Base-by-base conservation (phyloP, 2,113 vertebrate species). In the Calonectris borealis region DNA sequence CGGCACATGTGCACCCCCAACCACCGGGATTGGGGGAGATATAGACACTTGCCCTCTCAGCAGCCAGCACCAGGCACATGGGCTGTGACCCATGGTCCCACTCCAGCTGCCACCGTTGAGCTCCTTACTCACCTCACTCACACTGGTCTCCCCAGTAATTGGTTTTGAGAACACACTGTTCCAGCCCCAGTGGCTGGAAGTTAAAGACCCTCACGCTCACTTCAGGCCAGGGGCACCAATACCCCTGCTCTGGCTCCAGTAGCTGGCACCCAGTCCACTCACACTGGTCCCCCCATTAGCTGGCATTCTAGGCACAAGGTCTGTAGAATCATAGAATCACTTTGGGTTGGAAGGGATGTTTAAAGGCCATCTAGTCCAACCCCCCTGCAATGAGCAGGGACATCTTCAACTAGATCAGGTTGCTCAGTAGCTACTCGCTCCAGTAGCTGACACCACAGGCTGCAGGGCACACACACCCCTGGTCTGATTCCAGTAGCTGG, bases 51-150 rank as follows among this genome's bases (percentile, higher is more conserved):
- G 21, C 5, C 31, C 14, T 8, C 44, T 25, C 21, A 75, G 44
- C 32, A 83, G 25, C 36, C 26, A 52, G 32, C 38, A 83, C 60
- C 11, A 36, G 26, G 32, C 25, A 52, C 32, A 24, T 2, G 1
- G 27, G 5, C 42, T 58, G 77, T 73, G 42, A 44, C 29, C 13
- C 42, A 42, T 1, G 2, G 7, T 25, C 10, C 8, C 0, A 0
- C 13, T 60, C 11, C 36, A 34, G 8, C 14, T 2, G 1, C 36
- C 32, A 44, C 8, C 6, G 2, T 17, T 66, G 31, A 51, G 32
- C 11, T 73, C 25, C 31, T 48, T 31, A 49, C 10, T 80, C 4
- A 40, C 36, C n/a, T 49, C 44, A 51, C 11, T 72, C 34, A 75
- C 6, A 4, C 17, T 32, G 6, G 17, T 82, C 26, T 25, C 21